A percentile compares a stretch with the other conserved stretches of the same genome.
Conservation (phyloP, 2,797 vertebrate species). For the Enteromius mattozi region DNA sequence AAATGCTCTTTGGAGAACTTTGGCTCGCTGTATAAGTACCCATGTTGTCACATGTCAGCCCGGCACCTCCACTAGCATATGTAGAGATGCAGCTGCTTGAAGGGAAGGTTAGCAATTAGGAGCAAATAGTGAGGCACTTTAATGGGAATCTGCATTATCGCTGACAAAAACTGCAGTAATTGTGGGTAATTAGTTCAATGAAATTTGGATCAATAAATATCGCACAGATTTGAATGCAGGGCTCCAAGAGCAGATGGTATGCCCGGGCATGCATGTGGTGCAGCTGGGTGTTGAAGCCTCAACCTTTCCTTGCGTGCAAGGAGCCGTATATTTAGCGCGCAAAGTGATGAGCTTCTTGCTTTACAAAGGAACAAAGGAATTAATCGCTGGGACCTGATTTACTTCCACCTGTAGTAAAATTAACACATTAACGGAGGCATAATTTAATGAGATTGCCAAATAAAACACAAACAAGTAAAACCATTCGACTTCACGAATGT, state of each 20-base stretch:
- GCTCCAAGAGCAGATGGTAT: conserved; percentile 54
- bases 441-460: conserved; percentile 61
- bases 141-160: conserved; percentile 53
- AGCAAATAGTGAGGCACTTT: conserved; percentile 52
- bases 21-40: background rate
- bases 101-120: conserved; percentile 57
- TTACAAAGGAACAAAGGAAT: conserved; percentile 41
- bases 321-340: conserved; percentile 10
- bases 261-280: conserved; percentile 16
- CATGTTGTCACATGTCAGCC: conserved; percentile 1
- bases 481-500: conserved; percentile 45
- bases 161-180: conserved; percentile 58
- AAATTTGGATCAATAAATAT: conserved; percentile 63
- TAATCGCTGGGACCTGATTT: conserved; percentile 55
- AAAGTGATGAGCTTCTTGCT: conserved; percentile 19
- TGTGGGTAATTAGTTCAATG: conserved; percentile 60
- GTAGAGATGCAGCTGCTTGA: conserved; percentile 53
- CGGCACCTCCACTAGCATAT: background rate
- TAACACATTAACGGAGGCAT: conserved; percentile 54
- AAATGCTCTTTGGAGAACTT: conserved; percentile 17
- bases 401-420: conserved; percentile 61
- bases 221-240: conserved; percentile 47
- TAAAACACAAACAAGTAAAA: conserved; percentile 59
- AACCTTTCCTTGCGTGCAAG: background rate
- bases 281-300: conserved; percentile 17